Base-by-base conservation (phyloP, 1,140 invertebrate genomes). In the Drosophila sp. region DNA sequence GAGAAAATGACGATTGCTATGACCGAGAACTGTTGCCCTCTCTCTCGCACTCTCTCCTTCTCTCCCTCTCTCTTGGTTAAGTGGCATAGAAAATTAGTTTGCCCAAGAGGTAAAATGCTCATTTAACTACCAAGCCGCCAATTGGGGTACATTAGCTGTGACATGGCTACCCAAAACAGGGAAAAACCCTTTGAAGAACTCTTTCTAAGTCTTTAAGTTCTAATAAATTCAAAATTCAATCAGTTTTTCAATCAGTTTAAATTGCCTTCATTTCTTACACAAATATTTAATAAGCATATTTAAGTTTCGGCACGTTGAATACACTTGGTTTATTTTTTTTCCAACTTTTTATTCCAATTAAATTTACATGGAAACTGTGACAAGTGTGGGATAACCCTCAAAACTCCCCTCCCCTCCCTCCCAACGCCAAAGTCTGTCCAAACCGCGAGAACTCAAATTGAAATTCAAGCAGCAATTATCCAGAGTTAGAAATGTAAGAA, bases 401-500 rank as follows among this genome's bases (percentile, higher is more conserved):
- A 7, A 27, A 50, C 44, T 50, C 25, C 23, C 5, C 23, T 27
- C 23, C 23, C 25, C 27, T 10, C 44, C 3, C 44, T 27, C 6
- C n/a, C 2, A 30, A 0, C 30, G 1, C 67, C 65, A 10, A 23
- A 50, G 23, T 41, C 38, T 72, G 60, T 60, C 65, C 69, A 64
- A 56, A 67, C 62, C 63, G 58, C 38, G 55, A 64, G 10, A 80
- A 68, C 79, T 76, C 78, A 85, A 84, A 89, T 89, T 89, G 80
- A 89, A 89, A 89, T 89, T 89, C 80, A 89, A 89, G 84, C 80
- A 89, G 84, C 84, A 89, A 89, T 89, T 89, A 89, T 83, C 84
- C 67, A 67, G 69, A 72, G 70, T 69, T 30, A 56, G 70, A 76
- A 79, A 77, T 72, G 56, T 47, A 63, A 79, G 69, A 67, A 17